phyloP scores from a whole-genome alignment of 2,888 invertebrate genomes.

The Cantharis rufa region DNA sequence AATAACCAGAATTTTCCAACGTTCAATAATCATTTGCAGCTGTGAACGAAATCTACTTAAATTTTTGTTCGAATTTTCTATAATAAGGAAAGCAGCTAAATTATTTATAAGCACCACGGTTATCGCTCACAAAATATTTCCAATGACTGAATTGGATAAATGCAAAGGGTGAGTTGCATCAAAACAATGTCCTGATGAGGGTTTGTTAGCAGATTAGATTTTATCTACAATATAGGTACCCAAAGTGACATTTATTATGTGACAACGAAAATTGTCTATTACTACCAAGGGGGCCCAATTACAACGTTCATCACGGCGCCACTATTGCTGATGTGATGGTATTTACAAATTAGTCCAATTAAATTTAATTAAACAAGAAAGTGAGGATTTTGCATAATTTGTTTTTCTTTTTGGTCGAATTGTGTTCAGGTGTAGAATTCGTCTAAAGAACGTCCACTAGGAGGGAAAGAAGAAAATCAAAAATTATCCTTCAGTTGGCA shows the following conservation, averaged over 20 bases:
- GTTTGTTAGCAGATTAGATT: not conserved
- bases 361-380: not conserved
- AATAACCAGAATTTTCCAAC: not conserved
- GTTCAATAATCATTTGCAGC: not conserved
- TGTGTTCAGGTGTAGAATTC: not conserved
- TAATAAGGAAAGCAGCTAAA: not conserved
- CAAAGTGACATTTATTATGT: not conserved
- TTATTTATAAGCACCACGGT: not conserved
- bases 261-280: not conserved
- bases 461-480: too few relatives aligned
- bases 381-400: not conserved
- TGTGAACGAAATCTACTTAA: not conserved
- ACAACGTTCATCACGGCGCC: not conserved
- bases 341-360: not conserved
- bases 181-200: not conserved
- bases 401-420: not conserved
- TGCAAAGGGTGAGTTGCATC: not conserved
- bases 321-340: not conserved
- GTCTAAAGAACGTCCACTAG: too few relatives aligned
- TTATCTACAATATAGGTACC: not conserved
- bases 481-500: too few relatives aligned
- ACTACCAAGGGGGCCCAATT: not conserved
- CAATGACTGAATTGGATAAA: not conserved
- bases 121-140: not conserved
- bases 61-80: not conserved